A percentile compares a stretch with the other conserved stretches of the same genome.
These are phyloP conservation scores for Podargus strigoides DNA, from an alignment of 2,797 vertebrate species.

Conservation along the genomic window DNA sequence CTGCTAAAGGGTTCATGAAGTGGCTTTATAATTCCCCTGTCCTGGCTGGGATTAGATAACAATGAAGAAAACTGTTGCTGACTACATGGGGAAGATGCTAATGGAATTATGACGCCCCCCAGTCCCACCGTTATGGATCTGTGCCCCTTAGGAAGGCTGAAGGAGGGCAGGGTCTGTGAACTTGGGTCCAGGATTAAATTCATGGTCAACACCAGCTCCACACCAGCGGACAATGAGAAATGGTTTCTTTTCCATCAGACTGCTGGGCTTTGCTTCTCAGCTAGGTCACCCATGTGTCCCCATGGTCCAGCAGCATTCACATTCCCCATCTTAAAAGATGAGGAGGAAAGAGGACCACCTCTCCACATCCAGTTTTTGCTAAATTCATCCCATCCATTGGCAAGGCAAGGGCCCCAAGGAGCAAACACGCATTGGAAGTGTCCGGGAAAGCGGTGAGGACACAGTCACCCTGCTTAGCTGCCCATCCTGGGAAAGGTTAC, in stretches of 20 bases:
- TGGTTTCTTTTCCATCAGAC: background rate
- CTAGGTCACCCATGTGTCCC: background rate
- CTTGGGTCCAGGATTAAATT: background rate
- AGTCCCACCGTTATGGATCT: background rate
- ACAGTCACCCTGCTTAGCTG: accelerated
- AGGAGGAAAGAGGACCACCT: background rate
- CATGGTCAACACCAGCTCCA: background rate
- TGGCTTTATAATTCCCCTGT: background rate
- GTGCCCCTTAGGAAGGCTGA: background rate
- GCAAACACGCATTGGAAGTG: accelerated
- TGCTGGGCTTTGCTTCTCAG: too few relatives aligned
- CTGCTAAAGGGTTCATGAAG: background rate
- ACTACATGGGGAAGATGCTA: background rate
- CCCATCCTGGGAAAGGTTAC: background rate
- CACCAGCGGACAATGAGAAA: background rate
- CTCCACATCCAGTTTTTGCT: background rate
- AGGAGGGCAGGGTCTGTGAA: background rate
- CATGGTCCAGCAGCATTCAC: background rate
- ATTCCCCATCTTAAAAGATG: background rate
- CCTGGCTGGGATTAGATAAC: background rate
- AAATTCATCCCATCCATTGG: background rate
- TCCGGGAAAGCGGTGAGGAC: background rate
- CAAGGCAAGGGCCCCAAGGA: background rate
- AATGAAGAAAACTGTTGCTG: background rate
- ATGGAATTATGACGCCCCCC: background rate